These are phyloP conservation scores for Troides aeacus DNA, from an alignment of 2,888 invertebrate genomes.

Conservation along the genomic window DNA sequence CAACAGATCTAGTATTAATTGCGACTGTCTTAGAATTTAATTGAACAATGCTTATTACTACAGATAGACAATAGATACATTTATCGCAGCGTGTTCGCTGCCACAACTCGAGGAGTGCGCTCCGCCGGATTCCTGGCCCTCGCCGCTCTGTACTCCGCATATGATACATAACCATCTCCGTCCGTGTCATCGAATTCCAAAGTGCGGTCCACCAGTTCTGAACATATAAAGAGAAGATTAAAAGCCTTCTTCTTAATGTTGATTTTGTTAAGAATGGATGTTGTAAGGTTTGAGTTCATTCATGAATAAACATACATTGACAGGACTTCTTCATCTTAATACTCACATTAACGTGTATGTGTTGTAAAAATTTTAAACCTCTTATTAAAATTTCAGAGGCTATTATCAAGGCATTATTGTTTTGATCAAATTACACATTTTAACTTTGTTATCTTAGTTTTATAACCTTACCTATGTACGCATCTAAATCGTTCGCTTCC, in stretches of 20 bases:
- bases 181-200: slow-evolving; percentile 90
- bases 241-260: too few species aligned
- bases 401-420: too few species aligned
- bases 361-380: too few species aligned
- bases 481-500: slow-evolving; percentile 59
- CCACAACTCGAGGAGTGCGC: slow-evolving; percentile 56
- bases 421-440: too few species aligned
- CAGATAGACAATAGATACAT: background rate
- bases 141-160: slow-evolving; percentile 83
- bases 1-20: too few species aligned
- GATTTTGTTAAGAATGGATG: too few species aligned
- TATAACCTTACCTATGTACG: slow-evolving; percentile 54
- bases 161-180: slow-evolving; percentile 92
- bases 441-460: background rate
- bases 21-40: too few species aligned
- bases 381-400: too few species aligned
- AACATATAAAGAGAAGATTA: slow-evolving; percentile 29
- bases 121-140: slow-evolving; percentile 48
- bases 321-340: too few species aligned
- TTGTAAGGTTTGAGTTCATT: background rate
- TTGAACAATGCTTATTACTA: background rate
- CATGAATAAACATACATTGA: too few species aligned
- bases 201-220: slow-evolving; percentile 92
- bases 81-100: slow-evolving; percentile 33
- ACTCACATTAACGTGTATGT: too few species aligned